phyloP scores from a whole-genome alignment of 2,797 vertebrate species.

The Melopsittacus undulatus region DNA sequence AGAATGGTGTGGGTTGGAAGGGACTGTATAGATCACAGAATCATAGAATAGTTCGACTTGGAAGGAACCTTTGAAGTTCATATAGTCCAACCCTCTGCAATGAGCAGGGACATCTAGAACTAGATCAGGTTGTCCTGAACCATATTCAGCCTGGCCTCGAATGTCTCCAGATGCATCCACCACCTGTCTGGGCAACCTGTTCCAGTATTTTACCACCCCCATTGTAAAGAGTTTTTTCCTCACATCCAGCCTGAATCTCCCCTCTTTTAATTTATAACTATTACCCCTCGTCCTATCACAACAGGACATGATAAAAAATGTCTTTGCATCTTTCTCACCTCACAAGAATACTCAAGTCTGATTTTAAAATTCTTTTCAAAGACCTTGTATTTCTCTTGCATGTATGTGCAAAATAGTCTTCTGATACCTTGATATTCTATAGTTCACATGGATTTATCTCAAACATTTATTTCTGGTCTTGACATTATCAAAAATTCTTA shows the following conservation, averaged over 20 bases:
- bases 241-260: neutral
- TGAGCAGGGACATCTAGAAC: neutral
- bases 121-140: neutral
- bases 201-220: neutral
- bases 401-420: neutral
- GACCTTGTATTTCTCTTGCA: neutral
- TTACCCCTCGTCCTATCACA: neutral
- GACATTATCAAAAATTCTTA: neutral
- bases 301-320: neutral
- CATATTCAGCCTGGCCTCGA: neutral
- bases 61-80: neutral
- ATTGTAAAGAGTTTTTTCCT: neutral
- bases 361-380: neutral
- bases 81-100: neutral
- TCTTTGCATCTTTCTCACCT: neutral
- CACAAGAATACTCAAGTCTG: neutral
- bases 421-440: neutral
- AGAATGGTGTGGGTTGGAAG: neutral
- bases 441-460: neutral
- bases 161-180: neutral
- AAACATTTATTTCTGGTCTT: conserved; percentile 12
- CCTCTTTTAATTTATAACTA: neutral
- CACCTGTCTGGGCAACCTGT: neutral
- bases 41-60: neutral
- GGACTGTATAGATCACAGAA: neutral